Percentiles rank a stretch among this genome's conserved stretches.
Evolutionary conservation across 2,797 vertebrate genomes (phyloP).

Genomic region (Nasua narica): DNA sequence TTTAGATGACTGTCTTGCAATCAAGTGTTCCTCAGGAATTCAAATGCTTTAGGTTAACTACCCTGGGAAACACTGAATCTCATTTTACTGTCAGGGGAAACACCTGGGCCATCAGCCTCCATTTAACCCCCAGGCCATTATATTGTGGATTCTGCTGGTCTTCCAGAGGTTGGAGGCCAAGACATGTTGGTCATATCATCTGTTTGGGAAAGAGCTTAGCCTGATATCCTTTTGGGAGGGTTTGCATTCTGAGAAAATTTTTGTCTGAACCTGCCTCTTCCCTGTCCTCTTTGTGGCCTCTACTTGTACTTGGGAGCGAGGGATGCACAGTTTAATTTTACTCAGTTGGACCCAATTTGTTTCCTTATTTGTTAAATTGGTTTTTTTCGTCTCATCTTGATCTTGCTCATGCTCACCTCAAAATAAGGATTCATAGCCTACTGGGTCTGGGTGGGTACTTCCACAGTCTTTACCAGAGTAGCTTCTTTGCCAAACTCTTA

Average conservation of each 20-base stretch:
- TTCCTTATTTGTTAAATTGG: not conserved
- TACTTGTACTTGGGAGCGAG: not conserved
- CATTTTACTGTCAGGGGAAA: not conserved
- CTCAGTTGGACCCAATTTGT: not conserved
- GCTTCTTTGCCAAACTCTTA: not conserved
- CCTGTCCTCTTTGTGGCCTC: not conserved
- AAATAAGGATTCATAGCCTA: not conserved
- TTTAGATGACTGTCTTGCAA: not conserved
- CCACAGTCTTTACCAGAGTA: not conserved
- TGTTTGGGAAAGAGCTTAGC: not conserved
- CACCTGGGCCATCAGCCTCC: not conserved
- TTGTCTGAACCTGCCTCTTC: not conserved
- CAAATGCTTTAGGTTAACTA: not conserved
- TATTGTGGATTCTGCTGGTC: not conserved
- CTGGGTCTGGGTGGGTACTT: fast-evolving
- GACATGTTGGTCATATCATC: not conserved
- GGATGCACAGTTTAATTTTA: not conserved
- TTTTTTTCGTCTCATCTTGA: not conserved
- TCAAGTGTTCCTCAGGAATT: not conserved
- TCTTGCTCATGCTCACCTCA: not conserved
- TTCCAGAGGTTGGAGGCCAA: not conserved
- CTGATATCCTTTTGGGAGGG: not conserved
- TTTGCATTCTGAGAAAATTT: not conserved
- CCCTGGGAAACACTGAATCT: fast-evolving
- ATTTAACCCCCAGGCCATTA: not conserved